These are phyloP conservation scores for Cheilosia soror DNA, from an alignment of 2,888 invertebrate genomes.

Conservation along the genomic window DNA sequence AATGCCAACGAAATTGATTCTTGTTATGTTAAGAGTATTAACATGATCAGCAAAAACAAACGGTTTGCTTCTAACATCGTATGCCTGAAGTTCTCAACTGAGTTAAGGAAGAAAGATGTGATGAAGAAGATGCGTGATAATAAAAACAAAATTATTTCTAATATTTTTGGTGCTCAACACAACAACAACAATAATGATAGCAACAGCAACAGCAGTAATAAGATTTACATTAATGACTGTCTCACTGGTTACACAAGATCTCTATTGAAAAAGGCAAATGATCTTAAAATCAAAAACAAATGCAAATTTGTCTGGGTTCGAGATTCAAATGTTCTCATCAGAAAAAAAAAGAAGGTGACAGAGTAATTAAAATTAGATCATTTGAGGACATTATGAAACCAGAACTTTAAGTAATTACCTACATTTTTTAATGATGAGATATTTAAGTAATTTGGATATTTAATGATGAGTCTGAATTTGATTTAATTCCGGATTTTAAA, in stretches of 20 bases:
- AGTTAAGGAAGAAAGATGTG: constrained; percentile 4
- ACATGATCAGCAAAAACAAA: background rate
- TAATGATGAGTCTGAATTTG: background rate
- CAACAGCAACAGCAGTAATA: constrained; percentile 17
- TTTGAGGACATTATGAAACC: constrained; percentile 2
- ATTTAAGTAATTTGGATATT: constrained; percentile 1
- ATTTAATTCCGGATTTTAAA: constrained; percentile 9
- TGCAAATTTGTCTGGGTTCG: constrained; percentile 39
- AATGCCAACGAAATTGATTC: background rate
- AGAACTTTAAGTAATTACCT: too few species aligned
- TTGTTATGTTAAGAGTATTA: constrained; percentile 9
- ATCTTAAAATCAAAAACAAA: constrained; percentile 16
- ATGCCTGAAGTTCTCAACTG: constrained; percentile 4
- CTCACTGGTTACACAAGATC: constrained; percentile 12
- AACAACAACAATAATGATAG: constrained; percentile 24
- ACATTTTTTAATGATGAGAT: too few species aligned
- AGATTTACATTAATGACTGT: too few species aligned
- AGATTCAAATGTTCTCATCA: constrained; percentile 29
- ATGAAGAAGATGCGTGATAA: constrained; percentile 23
- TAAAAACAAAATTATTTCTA: background rate
- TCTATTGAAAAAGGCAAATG: constrained; percentile 30
- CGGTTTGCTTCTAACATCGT: background rate
- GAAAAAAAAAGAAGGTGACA: constrained; percentile 32
- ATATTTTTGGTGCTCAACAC: background rate
- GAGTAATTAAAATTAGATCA: constrained; percentile 27